phyloP scores from a whole-genome alignment of 1,140 invertebrate species.

The Aphis gossypii region DNA sequence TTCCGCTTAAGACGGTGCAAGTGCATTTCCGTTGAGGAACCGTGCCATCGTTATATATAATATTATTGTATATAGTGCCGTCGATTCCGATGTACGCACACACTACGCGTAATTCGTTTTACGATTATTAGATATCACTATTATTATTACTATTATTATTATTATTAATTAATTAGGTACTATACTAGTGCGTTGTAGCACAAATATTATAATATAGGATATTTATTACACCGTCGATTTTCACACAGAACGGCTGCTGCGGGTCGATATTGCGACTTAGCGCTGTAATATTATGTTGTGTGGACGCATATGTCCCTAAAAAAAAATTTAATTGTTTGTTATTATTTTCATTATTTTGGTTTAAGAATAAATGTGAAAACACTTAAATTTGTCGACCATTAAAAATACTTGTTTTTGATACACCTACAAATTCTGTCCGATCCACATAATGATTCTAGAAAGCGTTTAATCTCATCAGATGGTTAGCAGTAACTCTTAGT shows the following conservation, averaged over 20 bases:
- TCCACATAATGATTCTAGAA: conserved; percentile 4
- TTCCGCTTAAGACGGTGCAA: background rate
- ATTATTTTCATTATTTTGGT: background rate
- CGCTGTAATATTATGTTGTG: background rate
- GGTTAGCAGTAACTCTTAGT: background rate
- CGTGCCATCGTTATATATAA: background rate
- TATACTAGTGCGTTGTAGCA: background rate
- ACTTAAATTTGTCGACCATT: background rate
- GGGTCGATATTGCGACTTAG: too few species aligned
- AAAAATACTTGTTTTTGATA: background rate
- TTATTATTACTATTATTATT: background rate
- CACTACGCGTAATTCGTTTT: background rate
- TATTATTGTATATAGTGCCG: background rate
- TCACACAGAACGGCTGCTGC: background rate
- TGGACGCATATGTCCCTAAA: too few species aligned
- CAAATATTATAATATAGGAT: background rate
- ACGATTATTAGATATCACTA: background rate
- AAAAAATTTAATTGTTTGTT: background rate
- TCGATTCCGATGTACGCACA: background rate
- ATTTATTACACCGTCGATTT: background rate
- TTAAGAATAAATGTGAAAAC: conserved; percentile 25
- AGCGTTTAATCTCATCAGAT: background rate
- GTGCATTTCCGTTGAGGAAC: background rate
- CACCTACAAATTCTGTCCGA: background rate
- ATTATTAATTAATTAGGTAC: conserved; percentile 8